Conservation (phyloP, 2,888 invertebrate genomes). For the Agonum fuliginosum region DNA sequence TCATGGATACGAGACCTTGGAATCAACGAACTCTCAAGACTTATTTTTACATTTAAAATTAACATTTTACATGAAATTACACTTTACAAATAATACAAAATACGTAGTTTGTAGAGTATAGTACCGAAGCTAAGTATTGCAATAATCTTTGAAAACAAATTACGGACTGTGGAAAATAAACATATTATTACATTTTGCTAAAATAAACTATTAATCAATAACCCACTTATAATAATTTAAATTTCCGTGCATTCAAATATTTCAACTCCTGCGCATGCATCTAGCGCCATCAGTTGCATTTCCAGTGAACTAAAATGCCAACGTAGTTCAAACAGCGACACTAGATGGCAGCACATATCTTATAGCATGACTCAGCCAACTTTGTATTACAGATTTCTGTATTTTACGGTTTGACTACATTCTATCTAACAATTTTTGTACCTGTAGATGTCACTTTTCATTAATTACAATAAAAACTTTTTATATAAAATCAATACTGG, state of each 20-base stretch:
- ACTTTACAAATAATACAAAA: too few relatives aligned
- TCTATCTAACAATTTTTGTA: not conserved
- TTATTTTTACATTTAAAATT: not conserved
- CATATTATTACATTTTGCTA: too few relatives aligned
- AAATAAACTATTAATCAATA: too few relatives aligned
- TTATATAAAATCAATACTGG: slow-evolving; percentile 13
- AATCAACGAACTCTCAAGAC: slow-evolving; percentile 13
- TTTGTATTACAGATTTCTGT: not conserved
- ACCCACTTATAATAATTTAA: too few relatives aligned
- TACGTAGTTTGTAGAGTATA: too few relatives aligned
- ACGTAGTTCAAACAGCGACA: not conserved
- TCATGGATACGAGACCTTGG: slow-evolving; percentile 34
- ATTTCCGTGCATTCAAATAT: too few relatives aligned
- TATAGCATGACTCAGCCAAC: not conserved
- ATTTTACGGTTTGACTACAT: not conserved
- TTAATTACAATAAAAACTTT: not conserved
- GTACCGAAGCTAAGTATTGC: too few relatives aligned
- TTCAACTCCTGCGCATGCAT: too few relatives aligned
- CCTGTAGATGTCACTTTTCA: not conserved
- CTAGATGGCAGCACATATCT: not conserved
- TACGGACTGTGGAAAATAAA: too few relatives aligned
- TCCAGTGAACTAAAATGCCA: not conserved
- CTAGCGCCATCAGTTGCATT: not conserved
- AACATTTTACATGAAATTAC: not conserved
- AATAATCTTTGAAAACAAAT: too few relatives aligned